phyloP scores from a whole-genome alignment of 2,888 invertebrate genomes.

The Teleogryllus oceanicus region DNA sequence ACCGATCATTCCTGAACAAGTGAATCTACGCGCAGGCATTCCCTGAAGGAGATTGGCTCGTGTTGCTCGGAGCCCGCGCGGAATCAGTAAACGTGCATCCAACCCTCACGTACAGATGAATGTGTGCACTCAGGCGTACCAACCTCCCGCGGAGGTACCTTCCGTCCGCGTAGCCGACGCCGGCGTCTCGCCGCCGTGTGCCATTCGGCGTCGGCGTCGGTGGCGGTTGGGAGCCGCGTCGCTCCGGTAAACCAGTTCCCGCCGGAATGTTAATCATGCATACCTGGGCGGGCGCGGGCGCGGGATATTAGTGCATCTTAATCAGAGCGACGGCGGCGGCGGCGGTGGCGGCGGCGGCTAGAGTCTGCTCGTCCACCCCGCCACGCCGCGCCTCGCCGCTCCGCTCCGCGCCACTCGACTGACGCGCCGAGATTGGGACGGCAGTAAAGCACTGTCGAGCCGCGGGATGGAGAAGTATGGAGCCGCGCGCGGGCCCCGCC shows the following conservation, averaged over 20 bases:
- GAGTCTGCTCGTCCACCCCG: no score
- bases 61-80: no score
- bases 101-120: no score
- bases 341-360: background rate
- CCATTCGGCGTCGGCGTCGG: background rate
- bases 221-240: background rate
- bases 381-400: background rate
- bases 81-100: no score
- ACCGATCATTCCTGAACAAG: no score
- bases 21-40: no score
- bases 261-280: constrained; percentile 7
- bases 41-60: no score
- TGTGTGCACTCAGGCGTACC: background rate
- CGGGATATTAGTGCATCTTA: constrained; percentile 2
- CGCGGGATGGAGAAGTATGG: background rate
- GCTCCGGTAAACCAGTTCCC: background rate
- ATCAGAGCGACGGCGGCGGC: background rate
- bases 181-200: background rate
- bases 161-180: background rate
- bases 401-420: background rate
- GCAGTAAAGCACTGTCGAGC: background rate
- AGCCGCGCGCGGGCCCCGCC: background rate
- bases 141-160: background rate
- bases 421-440: constrained; percentile 8
- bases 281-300: background rate